These are phyloP conservation scores for Siniperca chuatsi DNA, from an alignment of 2,113 vertebrate genomes.

Conservation along the genomic window DNA sequence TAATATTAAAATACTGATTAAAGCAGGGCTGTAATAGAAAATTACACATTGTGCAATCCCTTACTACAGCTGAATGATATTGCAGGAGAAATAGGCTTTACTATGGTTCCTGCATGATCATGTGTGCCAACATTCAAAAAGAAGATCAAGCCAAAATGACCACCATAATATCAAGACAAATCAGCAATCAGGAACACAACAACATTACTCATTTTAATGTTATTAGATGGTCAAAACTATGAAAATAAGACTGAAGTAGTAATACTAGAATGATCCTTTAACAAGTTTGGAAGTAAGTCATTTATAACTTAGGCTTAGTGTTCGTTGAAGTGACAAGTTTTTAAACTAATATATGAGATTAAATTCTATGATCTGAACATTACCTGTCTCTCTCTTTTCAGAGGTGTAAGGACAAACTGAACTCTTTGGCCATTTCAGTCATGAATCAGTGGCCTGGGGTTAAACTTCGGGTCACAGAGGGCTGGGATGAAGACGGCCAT, in stretches of 20 bases:
- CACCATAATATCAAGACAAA: background rate
- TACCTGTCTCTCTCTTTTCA: background rate
- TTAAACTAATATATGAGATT: background rate
- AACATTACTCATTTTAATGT: background rate
- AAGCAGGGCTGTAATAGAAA: too few relatives aligned
- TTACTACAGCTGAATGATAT: too few relatives aligned
- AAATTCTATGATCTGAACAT: background rate
- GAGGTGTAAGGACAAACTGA: conserved; percentile 19
- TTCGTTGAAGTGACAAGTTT: background rate
- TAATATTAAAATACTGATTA: too few relatives aligned
- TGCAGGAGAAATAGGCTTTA: background rate
- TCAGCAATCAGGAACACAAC: background rate
- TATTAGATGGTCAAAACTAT: background rate
- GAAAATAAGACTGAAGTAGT: background rate
- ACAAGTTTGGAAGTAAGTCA: background rate
- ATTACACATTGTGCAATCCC: too few relatives aligned
- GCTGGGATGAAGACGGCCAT: conserved; percentile 16
- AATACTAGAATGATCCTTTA: background rate
- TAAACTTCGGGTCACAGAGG: conserved; percentile 12
- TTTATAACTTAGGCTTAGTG: too few relatives aligned
- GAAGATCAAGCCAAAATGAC: too few relatives aligned
- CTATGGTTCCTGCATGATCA: background rate
- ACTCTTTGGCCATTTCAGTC: conserved; percentile 18
- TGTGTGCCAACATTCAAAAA: background rate
- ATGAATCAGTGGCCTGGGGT: conserved; percentile 16